Conservation (phyloP, 2,113 vertebrate genomes). For the Daphoenositta chrysoptera region DNA sequence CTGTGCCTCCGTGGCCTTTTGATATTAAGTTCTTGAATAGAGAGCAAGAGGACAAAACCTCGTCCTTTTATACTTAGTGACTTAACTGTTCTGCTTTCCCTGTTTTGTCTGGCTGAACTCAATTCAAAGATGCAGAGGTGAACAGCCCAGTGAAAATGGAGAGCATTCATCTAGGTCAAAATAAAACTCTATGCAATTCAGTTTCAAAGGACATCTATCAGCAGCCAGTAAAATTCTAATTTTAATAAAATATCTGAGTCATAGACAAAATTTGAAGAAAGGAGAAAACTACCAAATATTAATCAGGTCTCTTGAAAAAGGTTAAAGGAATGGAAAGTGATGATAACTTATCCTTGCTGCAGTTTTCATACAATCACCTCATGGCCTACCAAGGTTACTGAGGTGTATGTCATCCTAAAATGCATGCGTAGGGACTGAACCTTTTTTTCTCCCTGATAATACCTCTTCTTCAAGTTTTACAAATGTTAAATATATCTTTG, state of each 20-base stretch:
- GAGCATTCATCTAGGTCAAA: conserved; percentile 5
- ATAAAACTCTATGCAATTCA: background rate
- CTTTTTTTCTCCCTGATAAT: background rate
- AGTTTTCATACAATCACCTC: conserved; percentile 14
- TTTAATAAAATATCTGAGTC: background rate
- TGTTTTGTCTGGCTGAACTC: background rate
- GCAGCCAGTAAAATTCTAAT: conserved; percentile 24
- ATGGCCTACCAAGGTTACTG: background rate
- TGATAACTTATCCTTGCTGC: conserved; percentile 30
- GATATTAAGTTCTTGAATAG: background rate
- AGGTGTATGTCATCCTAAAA: background rate
- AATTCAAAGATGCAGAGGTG: background rate
- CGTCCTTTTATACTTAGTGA: background rate
- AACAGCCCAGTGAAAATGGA: conserved; percentile 1
- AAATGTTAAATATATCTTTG: background rate
- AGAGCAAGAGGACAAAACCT: background rate
- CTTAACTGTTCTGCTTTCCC: background rate
- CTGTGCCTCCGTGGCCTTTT: background rate
- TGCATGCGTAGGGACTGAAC: background rate
- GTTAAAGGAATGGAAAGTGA: conserved; percentile 23
- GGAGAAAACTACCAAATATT: background rate
- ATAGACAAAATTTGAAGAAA: conserved; percentile 34
- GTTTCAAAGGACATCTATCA: conserved; percentile 18
- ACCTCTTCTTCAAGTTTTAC: background rate
- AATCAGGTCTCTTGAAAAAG: conserved; percentile 17